These are phyloP conservation scores for Vespertilio murinus DNA, from an alignment of 2,797 vertebrate genomes.

Conservation along the genomic window DNA sequence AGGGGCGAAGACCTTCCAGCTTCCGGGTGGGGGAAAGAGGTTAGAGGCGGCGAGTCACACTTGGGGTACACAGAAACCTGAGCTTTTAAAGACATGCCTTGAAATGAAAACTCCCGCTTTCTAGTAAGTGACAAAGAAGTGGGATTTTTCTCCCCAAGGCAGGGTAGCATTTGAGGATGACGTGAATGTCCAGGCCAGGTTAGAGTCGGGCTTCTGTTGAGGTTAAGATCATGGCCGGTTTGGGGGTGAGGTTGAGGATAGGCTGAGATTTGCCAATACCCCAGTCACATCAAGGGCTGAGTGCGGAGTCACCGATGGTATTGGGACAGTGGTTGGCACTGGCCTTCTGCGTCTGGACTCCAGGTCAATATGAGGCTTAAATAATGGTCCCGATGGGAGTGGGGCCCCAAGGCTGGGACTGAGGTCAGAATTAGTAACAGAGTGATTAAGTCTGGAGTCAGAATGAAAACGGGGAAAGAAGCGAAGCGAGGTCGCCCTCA, in stretches of 20 bases:
- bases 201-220: not conserved
- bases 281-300: not conserved
- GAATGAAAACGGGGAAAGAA: not conserved
- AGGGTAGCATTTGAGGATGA: not conserved
- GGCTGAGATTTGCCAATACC: not conserved
- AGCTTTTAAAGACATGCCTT: constrained; percentile 7
- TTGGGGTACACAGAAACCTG: not conserved
- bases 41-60: not conserved
- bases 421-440: not conserved
- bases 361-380: not conserved
- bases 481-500: constrained; percentile 52
- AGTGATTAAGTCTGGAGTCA: not conserved
- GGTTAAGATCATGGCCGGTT: not conserved
- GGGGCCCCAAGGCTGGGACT: not conserved
- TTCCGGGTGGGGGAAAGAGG: not conserved
- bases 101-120: not conserved
- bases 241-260: not conserved
- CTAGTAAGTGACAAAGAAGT: not conserved
- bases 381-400: not conserved
- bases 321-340: not conserved
- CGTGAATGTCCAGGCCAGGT: not conserved
- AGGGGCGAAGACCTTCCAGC: constrained; percentile 76
- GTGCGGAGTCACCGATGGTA: not conserved
- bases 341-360: not conserved
- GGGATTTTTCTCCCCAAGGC: not conserved